Evolutionary conservation across 2,113 vertebrate species (phyloP), one percentile per base, ranked within the genome.

Genomic region (Alligator sinensis): DNA sequence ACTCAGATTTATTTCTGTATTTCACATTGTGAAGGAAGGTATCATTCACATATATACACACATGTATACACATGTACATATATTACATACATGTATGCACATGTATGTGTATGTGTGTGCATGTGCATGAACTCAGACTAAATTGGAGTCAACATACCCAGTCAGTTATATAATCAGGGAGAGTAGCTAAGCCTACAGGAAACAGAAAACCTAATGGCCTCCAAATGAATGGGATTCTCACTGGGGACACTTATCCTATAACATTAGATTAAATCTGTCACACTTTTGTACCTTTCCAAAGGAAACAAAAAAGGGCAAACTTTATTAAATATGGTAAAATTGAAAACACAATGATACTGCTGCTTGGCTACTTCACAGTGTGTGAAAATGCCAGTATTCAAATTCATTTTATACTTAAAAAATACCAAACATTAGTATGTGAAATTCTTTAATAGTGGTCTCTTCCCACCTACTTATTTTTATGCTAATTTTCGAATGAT

Each of bases 361-460:
- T 80, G 55, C 8, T 82, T 90, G n/a, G 25, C 34, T 82, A 22
- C 72, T 72, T 82, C 63, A 90, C 55, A 22, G 2, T n/a, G 27
- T 62, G 38, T 62, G 38, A 91, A 94, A 95, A 87, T 88, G 21
- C 2, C 13, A 28, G 34, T 74, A 22, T 90, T 94, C 97, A 90
- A 57, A 22, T 89, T 94, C 96, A 90, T 38, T 84, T 94, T 96
- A 87, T 83, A 87, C 95, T 92, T 86, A 27, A 75, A 94, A 95
- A 1, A 80, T 88, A 55, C 12, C 5, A 58, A 77, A 16, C 0
- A 0, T 38, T 88, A 66, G 63, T 82, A 80, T 27, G 38, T 68
- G 84, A 93, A 94, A 82, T 18, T 21, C 14, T 57, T 84, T 86
- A 63, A 86, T 11, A 85, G 11, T 22, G 93, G 10, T 2, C 27